A percentile compares a stretch with the other conserved stretches of the same genome.
Conservation (phyloP, 2,113 vertebrate genomes). For the Stigmatopora argus region DNA sequence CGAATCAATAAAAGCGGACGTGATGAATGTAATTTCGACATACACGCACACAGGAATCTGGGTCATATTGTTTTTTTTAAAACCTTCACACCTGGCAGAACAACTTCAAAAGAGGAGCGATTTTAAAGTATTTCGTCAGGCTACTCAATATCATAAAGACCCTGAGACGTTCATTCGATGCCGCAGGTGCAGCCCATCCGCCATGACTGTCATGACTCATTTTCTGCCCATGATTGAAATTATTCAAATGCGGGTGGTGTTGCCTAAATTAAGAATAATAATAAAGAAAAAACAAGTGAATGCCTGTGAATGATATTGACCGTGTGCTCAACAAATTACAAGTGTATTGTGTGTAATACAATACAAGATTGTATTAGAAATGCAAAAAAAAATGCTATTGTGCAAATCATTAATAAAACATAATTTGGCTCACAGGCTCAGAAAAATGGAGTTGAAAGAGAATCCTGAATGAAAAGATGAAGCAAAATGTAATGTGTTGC, state of each 20-base stretch:
- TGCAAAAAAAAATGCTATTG: background rate
- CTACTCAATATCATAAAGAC: background rate
- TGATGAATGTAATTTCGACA: background rate
- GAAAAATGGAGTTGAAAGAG: conserved; percentile 42
- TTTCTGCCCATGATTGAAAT: background rate
- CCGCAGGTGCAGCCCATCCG: background rate
- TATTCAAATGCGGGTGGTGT: background rate
- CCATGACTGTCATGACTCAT: background rate
- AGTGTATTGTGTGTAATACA: no score
- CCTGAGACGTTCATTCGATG: background rate
- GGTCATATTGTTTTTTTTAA: background rate
- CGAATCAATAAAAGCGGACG: background rate
- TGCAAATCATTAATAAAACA: conserved; percentile 13
- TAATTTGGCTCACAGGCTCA: conserved; percentile 11
- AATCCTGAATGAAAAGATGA: conserved; percentile 30
- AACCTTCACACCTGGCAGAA: background rate
- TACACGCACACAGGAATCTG: background rate
- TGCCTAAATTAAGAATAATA: background rate
- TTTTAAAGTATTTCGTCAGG: conserved; percentile 5
- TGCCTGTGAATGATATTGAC: background rate
- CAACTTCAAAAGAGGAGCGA: background rate
- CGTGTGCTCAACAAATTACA: background rate
- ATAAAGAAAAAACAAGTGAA: background rate
- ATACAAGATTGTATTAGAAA: background rate
- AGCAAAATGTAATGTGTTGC: conserved; percentile 24